phyloP scores from a whole-genome alignment of 2,797 vertebrate species.

The Lophotriccus pileatus region DNA sequence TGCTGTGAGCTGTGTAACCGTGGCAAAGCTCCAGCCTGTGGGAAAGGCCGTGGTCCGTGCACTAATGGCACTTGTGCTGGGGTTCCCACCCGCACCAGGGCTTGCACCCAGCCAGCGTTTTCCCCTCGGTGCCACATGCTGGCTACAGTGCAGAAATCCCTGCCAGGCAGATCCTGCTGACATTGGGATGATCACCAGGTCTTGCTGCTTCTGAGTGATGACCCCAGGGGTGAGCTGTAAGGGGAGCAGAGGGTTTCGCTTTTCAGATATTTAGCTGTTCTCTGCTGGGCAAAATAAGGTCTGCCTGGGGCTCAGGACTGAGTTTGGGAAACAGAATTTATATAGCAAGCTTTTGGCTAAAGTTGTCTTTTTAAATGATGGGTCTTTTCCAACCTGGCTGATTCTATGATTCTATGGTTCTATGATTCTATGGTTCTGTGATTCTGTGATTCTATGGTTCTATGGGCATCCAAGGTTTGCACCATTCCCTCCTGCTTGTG shows the following conservation, averaged over 20 bases:
- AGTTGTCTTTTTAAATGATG: not conserved
- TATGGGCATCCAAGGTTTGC: not conserved
- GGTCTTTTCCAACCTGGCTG: no score
- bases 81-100: not conserved
- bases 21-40: not conserved
- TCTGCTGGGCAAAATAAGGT: not conserved
- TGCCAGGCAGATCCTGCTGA: rapidly evolving
- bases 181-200: not conserved
- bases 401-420: no score
- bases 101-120: not conserved
- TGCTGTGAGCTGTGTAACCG: rapidly evolving
- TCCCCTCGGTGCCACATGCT: rapidly evolving
- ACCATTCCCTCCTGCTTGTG: not conserved
- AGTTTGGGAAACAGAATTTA: not conserved
- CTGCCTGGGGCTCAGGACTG: not conserved
- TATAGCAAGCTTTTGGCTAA: not conserved
- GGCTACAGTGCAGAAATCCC: not conserved
- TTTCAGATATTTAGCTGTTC: not conserved
- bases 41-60: not conserved
- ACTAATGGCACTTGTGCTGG: rapidly evolving
- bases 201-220: not conserved
- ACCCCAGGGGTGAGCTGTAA: rapidly evolving
- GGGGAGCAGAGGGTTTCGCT: not conserved
- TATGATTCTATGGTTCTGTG: no score
- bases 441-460: no score